Percentiles rank a stretch among this genome's conserved stretches.
Conservation (phyloP, 2,797 vertebrate species). For the Cyprinodon diabolis region DNA sequence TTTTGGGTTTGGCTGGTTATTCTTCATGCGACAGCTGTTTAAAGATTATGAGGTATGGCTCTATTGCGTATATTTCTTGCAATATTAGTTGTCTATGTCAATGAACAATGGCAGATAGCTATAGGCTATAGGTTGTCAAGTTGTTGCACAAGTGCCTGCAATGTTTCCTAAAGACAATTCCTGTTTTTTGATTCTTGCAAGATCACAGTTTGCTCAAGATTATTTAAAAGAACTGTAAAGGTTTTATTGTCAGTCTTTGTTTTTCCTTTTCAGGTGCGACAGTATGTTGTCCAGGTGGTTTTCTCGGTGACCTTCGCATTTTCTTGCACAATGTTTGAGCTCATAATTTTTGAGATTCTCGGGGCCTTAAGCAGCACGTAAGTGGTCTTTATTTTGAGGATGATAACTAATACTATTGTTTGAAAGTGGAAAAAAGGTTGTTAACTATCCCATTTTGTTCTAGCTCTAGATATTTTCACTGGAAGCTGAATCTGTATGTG, state of each 20-base stretch:
- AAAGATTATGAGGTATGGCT: conserved; percentile 94
- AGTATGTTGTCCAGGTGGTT: conserved; percentile 96
- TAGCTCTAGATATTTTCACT: conserved; percentile 98
- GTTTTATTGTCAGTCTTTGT: background rate
- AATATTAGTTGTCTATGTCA: background rate
- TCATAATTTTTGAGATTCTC: conserved; percentile 99
- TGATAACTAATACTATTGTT: background rate
- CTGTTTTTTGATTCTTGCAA: background rate
- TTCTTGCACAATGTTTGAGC: conserved; percentile 99
- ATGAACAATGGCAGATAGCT: background rate
- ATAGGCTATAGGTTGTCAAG: background rate
- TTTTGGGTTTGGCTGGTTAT: conserved; percentile 98
- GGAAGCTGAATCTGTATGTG: conserved; percentile 97
- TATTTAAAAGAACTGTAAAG: background rate
- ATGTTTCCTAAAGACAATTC: background rate
- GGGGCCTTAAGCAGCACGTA: conserved; percentile 95
- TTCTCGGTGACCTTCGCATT: conserved; percentile 98
- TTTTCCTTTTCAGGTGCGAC: conserved; percentile 86
- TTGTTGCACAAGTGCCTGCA: background rate
- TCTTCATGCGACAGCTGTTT: conserved; percentile 96
- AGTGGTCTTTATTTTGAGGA: conserved; percentile 36
- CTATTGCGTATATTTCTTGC: background rate
- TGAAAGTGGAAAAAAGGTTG: background rate
- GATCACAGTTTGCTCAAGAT: background rate
- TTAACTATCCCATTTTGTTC: conserved; percentile 10